Base-by-base conservation (phyloP, 2,797 vertebrate species). In the Pseudocheirus occidentalis region DNA sequence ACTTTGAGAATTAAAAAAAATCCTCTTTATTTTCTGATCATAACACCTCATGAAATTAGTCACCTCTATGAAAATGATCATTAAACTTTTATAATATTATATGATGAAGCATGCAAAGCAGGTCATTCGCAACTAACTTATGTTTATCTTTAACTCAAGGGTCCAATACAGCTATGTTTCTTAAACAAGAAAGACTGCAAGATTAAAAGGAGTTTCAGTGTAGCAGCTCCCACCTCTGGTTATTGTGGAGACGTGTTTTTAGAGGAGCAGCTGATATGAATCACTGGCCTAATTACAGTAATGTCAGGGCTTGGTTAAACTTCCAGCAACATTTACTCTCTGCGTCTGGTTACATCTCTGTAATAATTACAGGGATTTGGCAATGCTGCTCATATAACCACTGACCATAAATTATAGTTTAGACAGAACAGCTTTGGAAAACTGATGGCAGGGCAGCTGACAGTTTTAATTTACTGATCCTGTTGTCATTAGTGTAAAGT, bases 351-450 rank as follows among this genome's bases (percentile, higher is more conserved):
- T 97, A 96, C 92, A 97, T 97, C 96, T 97, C 90, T 90, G 93
- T 97, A 97, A 98, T 97, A 98, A 98, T 98, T 97, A 96, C 53
- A 94, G 95, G 97, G 96, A 97, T 98, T 97, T 97, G 98, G 95
- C 96, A 96, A 90, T 46, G 92, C 53, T 94, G 97, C 96, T 96
- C 96, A 93, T 96, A n/a, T 96, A 97, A 98, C 94, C 91, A 93
- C 94, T 95, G 97, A 95, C 97, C 92, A 97, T 98, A 96, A 98
- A 98, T 98, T 98, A 94, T n/a, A 46, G 91, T 96, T 87, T 95
- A 95, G 94, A 91, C 91, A 87, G 93, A 95, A 92, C 90, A 93
- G 90, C 94, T 97, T 97, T 94, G 94, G 94, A 96, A 50, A 97
- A 97, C 81, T 90, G 87, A 96, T 97, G 96, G 91, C 94, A 95